Base-by-base conservation (phyloP, 2,113 vertebrate species). In the Corythaeola cristata region DNA sequence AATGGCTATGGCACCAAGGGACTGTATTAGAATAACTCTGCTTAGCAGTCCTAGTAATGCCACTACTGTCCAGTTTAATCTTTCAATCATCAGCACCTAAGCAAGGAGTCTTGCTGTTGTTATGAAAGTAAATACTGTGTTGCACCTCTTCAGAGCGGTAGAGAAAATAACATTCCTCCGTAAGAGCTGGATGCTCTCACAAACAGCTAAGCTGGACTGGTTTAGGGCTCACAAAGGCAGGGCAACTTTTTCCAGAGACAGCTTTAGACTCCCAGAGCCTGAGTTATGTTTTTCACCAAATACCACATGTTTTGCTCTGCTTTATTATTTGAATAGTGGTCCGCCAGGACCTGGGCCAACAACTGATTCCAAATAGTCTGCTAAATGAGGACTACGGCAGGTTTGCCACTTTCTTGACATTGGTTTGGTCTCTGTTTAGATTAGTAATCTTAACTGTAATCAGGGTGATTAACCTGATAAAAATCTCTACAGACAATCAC, bases 81-180 rank as follows among this genome's bases (percentile, higher is more conserved):
- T 74, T 83, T 41, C 72, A 41, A 5, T 63, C 41, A 58, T 19
- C 37, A 73, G 28, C 44, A 78, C 21, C 37, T n/a, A 86, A 62
- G 32, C 32, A 37, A 89, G 19, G 50, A 80, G 26, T 44, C 72
- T 49, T 23, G 12, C 52, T 13, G 9, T 27, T 67, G 37, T 28
- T 52, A n/a, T 17, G 39, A 26, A 50, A 55, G 35, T 8, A 32
- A 89, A 49, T n/a, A 27, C 39, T 23, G 3, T 30, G 45, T 9
- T n/a, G 74, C 35, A 56, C 27, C 26, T 66, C 30, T 71, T 75
- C 64, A 56, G 33, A 28, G 24, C 3, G 24, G 37, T 32, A n/a
- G 4, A 59, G 62, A 60, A 71, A 58, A 78, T n/a, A 20, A 22
- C 22, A n/a, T 26, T 55, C n/a, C 16, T 60, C 52, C 0, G 0